These are phyloP conservation scores for Scrobipalpa costella DNA, from an alignment of 2,888 invertebrate species.

Conservation along the genomic window DNA sequence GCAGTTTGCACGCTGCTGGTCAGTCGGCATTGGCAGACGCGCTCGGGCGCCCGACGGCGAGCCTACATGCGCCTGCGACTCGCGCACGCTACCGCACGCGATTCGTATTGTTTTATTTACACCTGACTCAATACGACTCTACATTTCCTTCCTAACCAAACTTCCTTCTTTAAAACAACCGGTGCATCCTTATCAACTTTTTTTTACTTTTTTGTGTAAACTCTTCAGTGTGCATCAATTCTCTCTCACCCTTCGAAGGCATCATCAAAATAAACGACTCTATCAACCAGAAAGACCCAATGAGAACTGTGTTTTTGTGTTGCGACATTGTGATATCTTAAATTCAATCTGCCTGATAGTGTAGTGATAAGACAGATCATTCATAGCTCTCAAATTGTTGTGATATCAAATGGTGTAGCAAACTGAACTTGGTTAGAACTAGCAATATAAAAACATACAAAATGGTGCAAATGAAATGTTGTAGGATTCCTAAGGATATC, in stretches of 20 bases:
- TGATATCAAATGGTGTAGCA: not conserved
- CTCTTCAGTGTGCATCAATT: not conserved
- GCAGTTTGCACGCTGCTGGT: conserved; percentile 16
- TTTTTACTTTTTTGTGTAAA: not conserved
- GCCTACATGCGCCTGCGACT: not conserved
- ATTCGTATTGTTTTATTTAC: not conserved
- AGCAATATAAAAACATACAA: conserved; percentile 39
- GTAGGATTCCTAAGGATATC: conserved; percentile 53
- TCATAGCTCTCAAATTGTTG: not conserved
- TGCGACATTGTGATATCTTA: conserved; percentile 43
- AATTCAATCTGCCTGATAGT: conserved; percentile 23
- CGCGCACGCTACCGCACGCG: not conserved
- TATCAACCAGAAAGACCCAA: no score
- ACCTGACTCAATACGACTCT: not conserved
- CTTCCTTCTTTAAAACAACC: not conserved
- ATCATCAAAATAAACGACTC: not conserved
- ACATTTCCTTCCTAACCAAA: not conserved
- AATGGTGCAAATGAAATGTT: conserved; percentile 75
- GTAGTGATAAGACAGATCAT: not conserved
- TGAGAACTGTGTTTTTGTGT: conserved; percentile 32
- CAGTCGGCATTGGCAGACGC: not conserved
- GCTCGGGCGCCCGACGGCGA: not conserved
- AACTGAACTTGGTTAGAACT: not conserved
- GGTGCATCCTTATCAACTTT: not conserved
- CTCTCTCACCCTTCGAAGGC: not conserved